Base-by-base conservation (phyloP, 2,113 vertebrate genomes). In the Pangasianodon hypophthalmus region DNA sequence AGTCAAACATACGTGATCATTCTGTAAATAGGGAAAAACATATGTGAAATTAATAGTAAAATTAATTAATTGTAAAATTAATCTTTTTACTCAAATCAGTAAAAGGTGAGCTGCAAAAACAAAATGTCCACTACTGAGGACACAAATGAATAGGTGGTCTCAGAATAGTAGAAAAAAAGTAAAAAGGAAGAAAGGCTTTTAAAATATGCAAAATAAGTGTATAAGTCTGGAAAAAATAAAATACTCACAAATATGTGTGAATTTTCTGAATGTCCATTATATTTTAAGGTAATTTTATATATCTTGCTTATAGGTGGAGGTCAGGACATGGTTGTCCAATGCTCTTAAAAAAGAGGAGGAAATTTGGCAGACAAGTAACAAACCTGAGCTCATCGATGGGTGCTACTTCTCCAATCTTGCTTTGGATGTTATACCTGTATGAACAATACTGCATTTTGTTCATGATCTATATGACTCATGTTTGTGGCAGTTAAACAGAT, bases 341-440 rank as follows among this genome's bases (percentile, higher is more conserved):
- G 96, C 95, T 54, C 94, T 98, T 90, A 92, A 94, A 37, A 94
- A 96, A 48, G 97, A 98, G 92, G 94, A 95, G 0, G 90, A 95
- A 48, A 92, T 26, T 37, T 99, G 98, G 97, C 91, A 88, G 92
- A 92, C 92, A 52, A 95, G 94, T 14, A 67, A 44, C 14, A 92
- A 92, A n/a, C 97, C 97, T 0, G 95, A 97, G 79, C 93, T 93
- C 87, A 80, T 97, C 2, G 95, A 97, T 7, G 92, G 93, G 0
- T 95, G 91, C 92, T 96, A 93, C 92, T 96, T 97, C 93, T 97
- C 96, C 9, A 96, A 97, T 11, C 95, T 99, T 75, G 95, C 97
- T n/a, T 93, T 98, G 3, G 96, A 97, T 79, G 91, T 96, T 91
- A 95, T 99, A 79, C 48, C 73, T 46, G 86, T 90, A 91, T 6